Conservation (phyloP, 2,113 vertebrate genomes). For the Delphinapterus leucas region DNA sequence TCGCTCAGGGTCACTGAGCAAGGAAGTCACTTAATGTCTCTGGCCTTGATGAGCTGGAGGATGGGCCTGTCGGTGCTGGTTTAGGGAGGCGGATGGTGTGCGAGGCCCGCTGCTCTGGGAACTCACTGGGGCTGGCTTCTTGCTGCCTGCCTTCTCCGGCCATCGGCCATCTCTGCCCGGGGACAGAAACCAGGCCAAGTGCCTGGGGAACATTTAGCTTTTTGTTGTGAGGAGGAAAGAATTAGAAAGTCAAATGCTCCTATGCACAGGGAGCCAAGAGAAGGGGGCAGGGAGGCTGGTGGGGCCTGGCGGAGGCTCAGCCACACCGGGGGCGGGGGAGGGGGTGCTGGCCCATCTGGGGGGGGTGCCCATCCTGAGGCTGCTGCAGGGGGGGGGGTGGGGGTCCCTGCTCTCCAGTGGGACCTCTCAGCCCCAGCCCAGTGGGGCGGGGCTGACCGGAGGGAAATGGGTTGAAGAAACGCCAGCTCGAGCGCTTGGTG, state of each 20-base stretch:
- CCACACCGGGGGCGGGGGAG: background rate
- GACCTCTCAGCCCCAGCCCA: background rate
- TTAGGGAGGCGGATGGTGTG: background rate
- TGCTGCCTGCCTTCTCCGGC: constrained; percentile 7
- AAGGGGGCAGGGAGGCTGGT: constrained; percentile 6
- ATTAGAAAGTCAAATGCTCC: constrained; percentile 73
- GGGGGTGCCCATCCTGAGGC: background rate
- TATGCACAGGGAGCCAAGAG: constrained; percentile 35
- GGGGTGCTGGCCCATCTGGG: background rate
- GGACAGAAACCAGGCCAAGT: constrained; percentile 62
- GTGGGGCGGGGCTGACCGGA: accelerated
- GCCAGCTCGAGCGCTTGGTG: background rate
- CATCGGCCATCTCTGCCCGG: background rate
- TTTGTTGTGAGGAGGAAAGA: constrained; percentile 60
- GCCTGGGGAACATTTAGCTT: constrained; percentile 64
- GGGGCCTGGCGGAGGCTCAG: background rate
- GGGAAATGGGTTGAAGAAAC: background rate
- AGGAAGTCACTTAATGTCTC: background rate
- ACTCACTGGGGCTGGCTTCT: background rate
- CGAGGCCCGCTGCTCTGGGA: background rate
- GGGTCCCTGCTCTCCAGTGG: background rate
- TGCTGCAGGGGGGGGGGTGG: too few relatives aligned
- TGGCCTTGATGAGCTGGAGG: background rate
- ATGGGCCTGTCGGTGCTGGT: background rate
- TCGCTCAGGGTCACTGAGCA: background rate